phyloP scores from a whole-genome alignment of 2,113 vertebrate genomes.

The Gnathonemus echidnorhynchus region DNA sequence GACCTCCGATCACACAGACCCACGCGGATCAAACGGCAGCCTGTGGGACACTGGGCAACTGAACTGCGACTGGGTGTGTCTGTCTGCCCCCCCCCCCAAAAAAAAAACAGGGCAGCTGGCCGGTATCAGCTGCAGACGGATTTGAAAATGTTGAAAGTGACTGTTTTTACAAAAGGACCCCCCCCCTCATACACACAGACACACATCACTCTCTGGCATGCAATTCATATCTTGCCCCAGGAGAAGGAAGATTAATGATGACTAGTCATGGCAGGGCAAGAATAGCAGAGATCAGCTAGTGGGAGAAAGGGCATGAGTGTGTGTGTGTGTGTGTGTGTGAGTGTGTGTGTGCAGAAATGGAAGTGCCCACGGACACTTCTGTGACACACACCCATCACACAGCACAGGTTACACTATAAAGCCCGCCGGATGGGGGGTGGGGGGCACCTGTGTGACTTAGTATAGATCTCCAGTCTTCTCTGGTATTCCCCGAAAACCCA shows the following conservation, averaged over 20 bases:
- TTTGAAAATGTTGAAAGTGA: conserved; percentile 54
- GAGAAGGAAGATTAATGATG: conserved; percentile 68
- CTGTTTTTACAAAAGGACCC: conserved; percentile 52
- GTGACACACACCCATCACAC: too few relatives aligned
- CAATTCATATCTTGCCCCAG: conserved; percentile 60
- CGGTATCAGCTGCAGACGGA: background rate
- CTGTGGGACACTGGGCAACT: background rate
- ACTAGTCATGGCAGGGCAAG: conserved; percentile 66
- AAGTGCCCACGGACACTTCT: background rate
- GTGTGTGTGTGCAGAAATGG: too few relatives aligned
- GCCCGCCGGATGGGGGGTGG: too few relatives aligned
- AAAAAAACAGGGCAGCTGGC: background rate
- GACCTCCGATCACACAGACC: background rate
- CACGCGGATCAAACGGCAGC: background rate
- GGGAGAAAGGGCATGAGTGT: background rate
- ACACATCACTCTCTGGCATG: conserved; percentile 50
- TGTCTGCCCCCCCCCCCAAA: background rate
- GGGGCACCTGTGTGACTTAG: background rate
- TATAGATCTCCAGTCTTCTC: background rate
- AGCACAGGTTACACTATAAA: too few relatives aligned
- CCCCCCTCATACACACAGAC: background rate
- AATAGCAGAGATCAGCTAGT: conserved; percentile 19
- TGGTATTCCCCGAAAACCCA: background rate
- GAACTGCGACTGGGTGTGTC: background rate
- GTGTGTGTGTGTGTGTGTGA: background rate